Percentiles rank a stretch among this genome's conserved stretches.
Evolutionary conservation across 1,140 invertebrate species (phyloP).

Genomic region (Hypsibius dujardini): DNA sequence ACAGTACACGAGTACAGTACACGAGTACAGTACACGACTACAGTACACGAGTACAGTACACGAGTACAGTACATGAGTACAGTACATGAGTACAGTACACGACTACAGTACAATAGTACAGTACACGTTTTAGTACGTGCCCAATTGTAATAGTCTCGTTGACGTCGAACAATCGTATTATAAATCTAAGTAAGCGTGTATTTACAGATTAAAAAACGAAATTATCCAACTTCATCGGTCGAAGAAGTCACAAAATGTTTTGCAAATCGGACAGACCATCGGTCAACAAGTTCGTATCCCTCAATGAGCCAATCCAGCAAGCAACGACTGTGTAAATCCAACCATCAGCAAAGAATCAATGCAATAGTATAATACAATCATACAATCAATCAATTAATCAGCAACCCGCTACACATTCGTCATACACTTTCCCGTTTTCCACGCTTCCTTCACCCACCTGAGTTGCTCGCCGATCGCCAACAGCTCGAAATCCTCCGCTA

Average conservation of each 20-base stretch:
- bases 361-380: background rate
- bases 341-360: background rate
- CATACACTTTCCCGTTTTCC: background rate
- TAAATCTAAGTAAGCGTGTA: no score
- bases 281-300: background rate
- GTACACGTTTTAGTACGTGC: no score
- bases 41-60: no score
- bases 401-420: background rate
- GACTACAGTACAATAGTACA: no score
- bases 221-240: background rate
- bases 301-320: background rate
- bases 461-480: constrained; percentile 15
- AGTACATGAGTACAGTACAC: no score
- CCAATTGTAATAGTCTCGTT: no score
- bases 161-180: no score
- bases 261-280: no score
- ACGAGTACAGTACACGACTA: no score
- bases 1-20: no score
- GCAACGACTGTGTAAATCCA: background rate
- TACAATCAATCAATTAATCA: background rate
- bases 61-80: no score
- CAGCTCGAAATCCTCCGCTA: constrained; percentile 10
- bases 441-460: background rate
- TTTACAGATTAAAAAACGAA: background rate
- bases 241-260: background rate